Conservation (phyloP, 2,113 vertebrate genomes). For the Petrocephalus microphthalmus region DNA sequence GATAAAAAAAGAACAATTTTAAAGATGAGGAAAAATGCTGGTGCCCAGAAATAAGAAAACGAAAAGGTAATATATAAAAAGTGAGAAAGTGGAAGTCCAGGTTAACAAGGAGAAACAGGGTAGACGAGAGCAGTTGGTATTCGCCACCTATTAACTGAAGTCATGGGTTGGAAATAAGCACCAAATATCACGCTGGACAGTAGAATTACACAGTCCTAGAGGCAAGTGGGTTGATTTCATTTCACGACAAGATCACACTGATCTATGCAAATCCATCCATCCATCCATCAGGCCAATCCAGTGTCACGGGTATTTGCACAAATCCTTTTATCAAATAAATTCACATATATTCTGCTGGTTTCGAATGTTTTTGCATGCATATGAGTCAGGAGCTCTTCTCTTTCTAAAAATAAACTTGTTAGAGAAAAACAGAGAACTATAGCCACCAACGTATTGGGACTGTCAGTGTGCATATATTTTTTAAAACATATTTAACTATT, state of each 20-base stretch:
- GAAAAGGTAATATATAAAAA: neutral
- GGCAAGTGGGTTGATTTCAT: neutral
- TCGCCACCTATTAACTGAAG: neutral
- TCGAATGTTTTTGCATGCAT: neutral
- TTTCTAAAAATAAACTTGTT: neutral
- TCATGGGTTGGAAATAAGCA: neutral
- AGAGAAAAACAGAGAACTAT: neutral
- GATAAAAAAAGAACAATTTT: neutral
- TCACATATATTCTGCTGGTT: neutral
- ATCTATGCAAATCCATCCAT: neutral
- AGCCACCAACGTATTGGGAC: neutral
- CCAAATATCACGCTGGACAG: neutral
- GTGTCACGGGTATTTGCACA: neutral
- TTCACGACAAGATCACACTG: neutral
- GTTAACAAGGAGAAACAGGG: neutral
- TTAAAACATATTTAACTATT: neutral
- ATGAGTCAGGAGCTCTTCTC: neutral
- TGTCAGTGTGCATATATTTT: neutral
- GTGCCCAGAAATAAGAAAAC: neutral
- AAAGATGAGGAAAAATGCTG: neutral
- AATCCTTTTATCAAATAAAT: neutral
- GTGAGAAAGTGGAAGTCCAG: neutral
- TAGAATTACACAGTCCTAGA: neutral
- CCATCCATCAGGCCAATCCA: neutral
- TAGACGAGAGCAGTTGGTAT: neutral